Evolutionary conservation across 2,113 vertebrate genomes (phyloP).

Genomic region (Zosterops lateralis): DNA sequence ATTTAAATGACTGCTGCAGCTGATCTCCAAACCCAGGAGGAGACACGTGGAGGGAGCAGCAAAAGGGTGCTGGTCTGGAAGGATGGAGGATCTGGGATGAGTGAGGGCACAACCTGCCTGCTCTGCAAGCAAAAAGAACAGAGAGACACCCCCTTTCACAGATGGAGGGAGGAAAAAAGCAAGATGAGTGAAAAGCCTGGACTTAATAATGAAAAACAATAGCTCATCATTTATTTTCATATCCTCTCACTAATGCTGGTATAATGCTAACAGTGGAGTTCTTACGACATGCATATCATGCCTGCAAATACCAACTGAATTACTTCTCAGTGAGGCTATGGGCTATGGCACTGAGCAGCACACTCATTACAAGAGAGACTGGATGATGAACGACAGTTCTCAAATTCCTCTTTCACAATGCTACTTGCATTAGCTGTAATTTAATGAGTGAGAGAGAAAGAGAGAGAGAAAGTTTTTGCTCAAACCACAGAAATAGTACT

Average conservation of each 20-base stretch:
- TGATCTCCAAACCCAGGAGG: background rate
- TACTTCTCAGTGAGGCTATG: conserved; percentile 52
- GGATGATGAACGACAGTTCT: conserved; percentile 62
- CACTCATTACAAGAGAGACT: conserved; percentile 42
- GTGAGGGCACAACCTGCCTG: background rate
- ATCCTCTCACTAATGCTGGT: conserved; percentile 45
- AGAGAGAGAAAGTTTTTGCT: conserved; percentile 51
- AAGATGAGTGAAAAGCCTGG: conserved; percentile 1
- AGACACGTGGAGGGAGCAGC: background rate
- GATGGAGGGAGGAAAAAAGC: background rate
- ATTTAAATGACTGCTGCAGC: background rate
- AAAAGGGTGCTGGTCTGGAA: background rate
- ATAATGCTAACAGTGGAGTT: conserved; percentile 63
- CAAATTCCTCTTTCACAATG: conserved; percentile 65
- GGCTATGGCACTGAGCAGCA: conserved; percentile 52
- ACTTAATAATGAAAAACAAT: conserved; percentile 54
- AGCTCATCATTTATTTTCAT: conserved; percentile 64
- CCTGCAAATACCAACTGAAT: conserved; percentile 63
- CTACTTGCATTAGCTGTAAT: conserved; percentile 61
- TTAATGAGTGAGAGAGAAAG: conserved; percentile 32
- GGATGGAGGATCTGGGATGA: background rate
- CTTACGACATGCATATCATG: conserved; percentile 58
- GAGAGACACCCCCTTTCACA: background rate
- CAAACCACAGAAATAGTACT: conserved; percentile 39
- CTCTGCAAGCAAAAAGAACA: background rate